A percentile compares a stretch with the other conserved stretches of the same genome.
These are phyloP conservation scores for Xestia c-nigrum DNA, from an alignment of 2,888 invertebrate genomes.

Conservation along the genomic window DNA sequence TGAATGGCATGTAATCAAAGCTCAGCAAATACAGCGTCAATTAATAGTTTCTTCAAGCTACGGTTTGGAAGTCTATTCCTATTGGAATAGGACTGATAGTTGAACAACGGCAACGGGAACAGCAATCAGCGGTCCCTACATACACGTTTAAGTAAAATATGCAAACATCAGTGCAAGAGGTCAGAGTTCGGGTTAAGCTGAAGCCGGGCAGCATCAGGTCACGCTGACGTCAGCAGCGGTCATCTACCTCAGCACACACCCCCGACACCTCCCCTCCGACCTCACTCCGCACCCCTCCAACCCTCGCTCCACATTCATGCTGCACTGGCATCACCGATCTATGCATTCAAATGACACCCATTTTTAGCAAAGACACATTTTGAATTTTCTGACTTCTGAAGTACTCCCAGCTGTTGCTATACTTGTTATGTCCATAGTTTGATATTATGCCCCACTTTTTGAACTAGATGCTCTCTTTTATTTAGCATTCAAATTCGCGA, in stretches of 20 bases:
- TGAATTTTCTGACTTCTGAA: neutral
- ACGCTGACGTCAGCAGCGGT: conserved; percentile 88
- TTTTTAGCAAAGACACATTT: conserved; percentile 42
- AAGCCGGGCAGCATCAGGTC: conserved; percentile 90
- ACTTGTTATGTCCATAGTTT: neutral
- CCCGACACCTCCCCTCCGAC: conserved; percentile 73
- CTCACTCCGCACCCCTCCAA: conserved; percentile 64
- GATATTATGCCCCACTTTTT: conserved; percentile 18
- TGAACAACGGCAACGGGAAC: neutral
- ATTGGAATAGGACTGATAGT: conserved; percentile 24
- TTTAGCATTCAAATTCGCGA: conserved; percentile 10
- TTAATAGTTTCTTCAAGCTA: neutral
- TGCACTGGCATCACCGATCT: conserved; percentile 70
- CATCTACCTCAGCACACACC: conserved; percentile 77
- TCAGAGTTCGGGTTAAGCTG: conserved; percentile 87
- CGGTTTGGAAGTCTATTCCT: conserved; percentile 22
- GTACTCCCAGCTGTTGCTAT: neutral
- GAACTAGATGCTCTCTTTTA: conserved; percentile 12
- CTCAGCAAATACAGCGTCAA: conserved; percentile 8
- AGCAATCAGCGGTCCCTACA: conserved; percentile 42
- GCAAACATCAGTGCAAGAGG: conserved; percentile 75
- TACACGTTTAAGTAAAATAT: conserved; percentile 66
- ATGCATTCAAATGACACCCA: conserved; percentile 56
- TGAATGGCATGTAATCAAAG: conserved; percentile 25
- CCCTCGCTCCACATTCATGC: conserved; percentile 79